Evolutionary conservation across 2,797 vertebrate species (phyloP).

Genomic region (Telmatherina bonti): DNA sequence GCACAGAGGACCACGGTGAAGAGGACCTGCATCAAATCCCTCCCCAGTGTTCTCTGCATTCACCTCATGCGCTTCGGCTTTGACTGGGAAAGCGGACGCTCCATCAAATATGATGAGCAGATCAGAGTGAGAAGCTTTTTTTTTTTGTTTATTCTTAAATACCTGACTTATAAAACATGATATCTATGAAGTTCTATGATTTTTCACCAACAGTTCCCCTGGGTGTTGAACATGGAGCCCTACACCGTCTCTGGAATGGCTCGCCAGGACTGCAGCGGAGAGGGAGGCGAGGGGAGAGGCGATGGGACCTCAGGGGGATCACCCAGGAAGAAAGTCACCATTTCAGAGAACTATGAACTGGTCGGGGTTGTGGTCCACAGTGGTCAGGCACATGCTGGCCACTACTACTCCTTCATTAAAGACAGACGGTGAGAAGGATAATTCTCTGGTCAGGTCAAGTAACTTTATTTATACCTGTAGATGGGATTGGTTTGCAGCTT

Average conservation of each 20-base stretch:
- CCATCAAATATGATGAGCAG: conserved; percentile 99
- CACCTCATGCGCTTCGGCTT: conserved; percentile 99
- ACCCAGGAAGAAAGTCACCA: conserved; percentile 96
- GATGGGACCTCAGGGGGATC: conserved; percentile 89
- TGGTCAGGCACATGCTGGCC: conserved; percentile 96
- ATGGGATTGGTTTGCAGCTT: too few relatives aligned
- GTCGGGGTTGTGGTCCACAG: conserved; percentile 98
- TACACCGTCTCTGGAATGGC: conserved; percentile 99
- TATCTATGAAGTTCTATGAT: too few relatives aligned
- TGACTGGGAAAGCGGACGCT: conserved; percentile 98
- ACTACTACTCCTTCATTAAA: conserved; percentile 99
- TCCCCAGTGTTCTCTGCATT: conserved; percentile 95
- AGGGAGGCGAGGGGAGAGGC: conserved; percentile 89
- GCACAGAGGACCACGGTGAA: conserved; percentile 96
- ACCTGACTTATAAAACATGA: not conserved
- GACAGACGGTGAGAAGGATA: conserved; percentile 89
- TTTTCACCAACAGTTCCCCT: conserved; percentile 88
- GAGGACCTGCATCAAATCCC: conserved; percentile 96
- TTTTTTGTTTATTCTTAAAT: not conserved
- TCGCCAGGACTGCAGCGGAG: conserved; percentile 93
- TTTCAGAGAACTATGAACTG: conserved; percentile 98
- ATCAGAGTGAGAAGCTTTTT: conserved; percentile 86
- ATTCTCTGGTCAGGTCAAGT: not conserved
- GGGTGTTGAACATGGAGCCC: conserved; percentile 99
- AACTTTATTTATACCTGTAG: too few relatives aligned